Evolutionary conservation across 2,888 invertebrate species (phyloP).

Genomic region (Drosophila testacea): DNA sequence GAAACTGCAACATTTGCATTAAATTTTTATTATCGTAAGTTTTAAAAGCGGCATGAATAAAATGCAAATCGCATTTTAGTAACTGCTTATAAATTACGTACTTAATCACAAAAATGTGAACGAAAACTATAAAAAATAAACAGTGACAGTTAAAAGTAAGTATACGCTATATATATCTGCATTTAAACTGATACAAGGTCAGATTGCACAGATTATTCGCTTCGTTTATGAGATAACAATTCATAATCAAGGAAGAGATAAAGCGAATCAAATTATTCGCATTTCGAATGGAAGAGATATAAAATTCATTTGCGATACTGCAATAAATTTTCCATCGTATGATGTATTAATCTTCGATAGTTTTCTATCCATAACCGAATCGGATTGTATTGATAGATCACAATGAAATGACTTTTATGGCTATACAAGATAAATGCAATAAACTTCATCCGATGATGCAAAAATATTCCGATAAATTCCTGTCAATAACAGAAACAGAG

Average conservation of each 20-base stretch:
- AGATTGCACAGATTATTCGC: conserved; percentile 2
- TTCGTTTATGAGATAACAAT: conserved; percentile 20
- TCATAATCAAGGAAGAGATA: conserved; percentile 1
- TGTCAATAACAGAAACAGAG: too few species aligned
- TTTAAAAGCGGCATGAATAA: conserved; percentile 3
- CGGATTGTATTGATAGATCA: background rate
- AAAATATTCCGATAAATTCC: too few species aligned
- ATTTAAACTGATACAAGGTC: conserved; percentile 27
- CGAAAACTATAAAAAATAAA: conserved; percentile 14
- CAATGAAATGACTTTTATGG: too few species aligned
- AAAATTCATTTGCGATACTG: background rate
- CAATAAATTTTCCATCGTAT: background rate
- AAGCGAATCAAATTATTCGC: background rate
- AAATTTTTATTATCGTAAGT: conserved; percentile 1
- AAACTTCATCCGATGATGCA: too few species aligned
- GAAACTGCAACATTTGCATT: conserved; percentile 9
- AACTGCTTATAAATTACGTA: conserved; percentile 14
- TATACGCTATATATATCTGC: conserved; percentile 10
- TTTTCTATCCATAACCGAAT: background rate
- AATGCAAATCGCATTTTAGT: conserved; percentile 24
- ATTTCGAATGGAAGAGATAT: background rate
- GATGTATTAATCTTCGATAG: background rate
- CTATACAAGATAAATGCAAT: too few species aligned
- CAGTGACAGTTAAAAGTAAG: background rate
- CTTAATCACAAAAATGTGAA: conserved; percentile 2